phyloP scores from a whole-genome alignment of 2,797 vertebrate genomes.

The Amniataba percoides region DNA sequence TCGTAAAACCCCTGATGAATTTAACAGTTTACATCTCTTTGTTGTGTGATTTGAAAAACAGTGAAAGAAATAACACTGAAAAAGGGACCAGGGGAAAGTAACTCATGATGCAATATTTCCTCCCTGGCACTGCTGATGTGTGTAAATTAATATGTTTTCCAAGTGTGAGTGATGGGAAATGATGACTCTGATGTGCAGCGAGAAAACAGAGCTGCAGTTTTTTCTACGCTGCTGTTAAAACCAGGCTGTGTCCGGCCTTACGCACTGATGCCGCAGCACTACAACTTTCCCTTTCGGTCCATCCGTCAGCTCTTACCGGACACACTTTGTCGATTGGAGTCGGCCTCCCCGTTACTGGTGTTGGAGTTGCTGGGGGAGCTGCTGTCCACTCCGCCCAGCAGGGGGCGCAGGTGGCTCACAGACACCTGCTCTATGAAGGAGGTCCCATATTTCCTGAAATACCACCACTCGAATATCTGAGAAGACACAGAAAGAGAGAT shows the following conservation, averaged over 20 bases:
- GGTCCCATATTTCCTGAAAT: slow-evolving; percentile 98
- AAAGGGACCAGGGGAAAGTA: background rate
- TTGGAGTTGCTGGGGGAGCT: slow-evolving; percentile 92
- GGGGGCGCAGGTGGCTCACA: slow-evolving; percentile 97
- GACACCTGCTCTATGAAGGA: slow-evolving; percentile 99
- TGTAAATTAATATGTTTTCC: background rate
- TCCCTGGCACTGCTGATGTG: background rate
- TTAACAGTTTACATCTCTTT: background rate
- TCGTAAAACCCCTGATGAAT: background rate
- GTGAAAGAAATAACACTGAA: background rate
- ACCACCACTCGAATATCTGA: slow-evolving; percentile 99
- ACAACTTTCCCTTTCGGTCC: background rate
- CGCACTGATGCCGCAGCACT: background rate
- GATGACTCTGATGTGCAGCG: background rate
- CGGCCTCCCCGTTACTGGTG: slow-evolving; percentile 92
- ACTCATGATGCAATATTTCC: background rate
- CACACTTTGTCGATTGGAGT: slow-evolving; percentile 94
- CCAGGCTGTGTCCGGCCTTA: background rate
- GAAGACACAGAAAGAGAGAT: background rate
- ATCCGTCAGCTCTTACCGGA: slow-evolving; percentile 88
- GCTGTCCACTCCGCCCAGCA: slow-evolving; percentile 98
- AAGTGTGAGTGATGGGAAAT: background rate
- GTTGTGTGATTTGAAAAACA: background rate
- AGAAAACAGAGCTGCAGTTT: background rate
- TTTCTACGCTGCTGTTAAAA: background rate